A percentile compares a stretch with the other conserved stretches of the same genome.
phyloP scores from a whole-genome alignment of 2,888 invertebrate species.

The Andricus quercusramuli region DNA sequence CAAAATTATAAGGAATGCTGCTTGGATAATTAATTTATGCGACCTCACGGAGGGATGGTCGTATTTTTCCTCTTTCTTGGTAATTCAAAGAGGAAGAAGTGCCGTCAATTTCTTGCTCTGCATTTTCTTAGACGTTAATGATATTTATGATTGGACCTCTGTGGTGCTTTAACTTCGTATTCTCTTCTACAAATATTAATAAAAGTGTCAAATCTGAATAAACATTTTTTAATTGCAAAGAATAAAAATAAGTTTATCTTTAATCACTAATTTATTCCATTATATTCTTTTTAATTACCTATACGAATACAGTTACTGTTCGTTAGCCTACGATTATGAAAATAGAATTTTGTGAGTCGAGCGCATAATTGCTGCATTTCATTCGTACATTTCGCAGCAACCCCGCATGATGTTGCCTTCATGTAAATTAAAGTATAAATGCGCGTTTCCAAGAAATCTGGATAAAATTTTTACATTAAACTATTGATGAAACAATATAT shows the following conservation, averaged over 20 bases:
- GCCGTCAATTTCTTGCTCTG: not conserved
- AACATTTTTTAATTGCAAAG: not conserved
- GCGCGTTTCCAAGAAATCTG: not conserved
- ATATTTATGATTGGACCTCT: slow-evolving; percentile 42
- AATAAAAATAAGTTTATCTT: not conserved
- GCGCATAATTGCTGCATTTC: slow-evolving; percentile 24
- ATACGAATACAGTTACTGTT: not conserved
- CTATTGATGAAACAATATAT: not conserved
- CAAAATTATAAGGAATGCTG: slow-evolving; percentile 19
- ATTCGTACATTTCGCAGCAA: slow-evolving; percentile 13
- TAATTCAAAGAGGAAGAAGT: slow-evolving; percentile 4
- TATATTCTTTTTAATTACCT: not conserved
- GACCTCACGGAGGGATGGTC: slow-evolving; percentile 53
- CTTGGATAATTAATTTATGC: slow-evolving; percentile 59
- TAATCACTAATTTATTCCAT: not conserved
- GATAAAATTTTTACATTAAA: not conserved
- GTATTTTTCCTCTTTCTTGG: slow-evolving; percentile 22
- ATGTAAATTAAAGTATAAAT: slow-evolving; percentile 13
- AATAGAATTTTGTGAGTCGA: slow-evolving; percentile 34
- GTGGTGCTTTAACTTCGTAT: not conserved
- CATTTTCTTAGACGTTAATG: slow-evolving; percentile 2
- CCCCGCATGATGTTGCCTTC: not conserved
- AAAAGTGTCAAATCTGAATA: not conserved
- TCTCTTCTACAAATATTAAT: not conserved
- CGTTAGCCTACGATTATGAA: slow-evolving; percentile 17